phyloP scores from a whole-genome alignment of 2,888 invertebrate genomes.

The Ectemnius lituratus region DNA sequence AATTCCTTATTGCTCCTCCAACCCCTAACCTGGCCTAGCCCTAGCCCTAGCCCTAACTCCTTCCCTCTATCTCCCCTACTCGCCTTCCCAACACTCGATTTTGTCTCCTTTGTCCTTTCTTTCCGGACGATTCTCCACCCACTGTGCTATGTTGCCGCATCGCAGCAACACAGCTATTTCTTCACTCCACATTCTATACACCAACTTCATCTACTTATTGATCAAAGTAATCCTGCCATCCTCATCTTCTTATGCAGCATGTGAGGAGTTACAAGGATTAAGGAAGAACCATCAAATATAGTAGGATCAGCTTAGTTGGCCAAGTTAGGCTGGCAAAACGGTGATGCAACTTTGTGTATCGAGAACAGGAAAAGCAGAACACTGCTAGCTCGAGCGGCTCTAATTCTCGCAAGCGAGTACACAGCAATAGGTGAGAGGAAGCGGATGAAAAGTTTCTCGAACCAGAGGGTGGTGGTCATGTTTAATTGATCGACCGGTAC shows the following conservation, averaged over 20 bases:
- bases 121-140: slow-evolving; percentile 23
- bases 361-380: no score
- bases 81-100: slow-evolving; percentile 17
- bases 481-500: no score
- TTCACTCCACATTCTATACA: neutral
- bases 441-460: no score
- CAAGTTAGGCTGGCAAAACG: slow-evolving; percentile 54
- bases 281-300: slow-evolving; percentile 64
- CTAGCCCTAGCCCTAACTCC: slow-evolving; percentile 66
- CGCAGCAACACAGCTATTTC: slow-evolving; percentile 2
- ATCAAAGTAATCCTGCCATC: slow-evolving; percentile 26
- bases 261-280: slow-evolving; percentile 54
- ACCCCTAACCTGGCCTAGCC: slow-evolving; percentile 64
- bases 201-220: slow-evolving; percentile 38
- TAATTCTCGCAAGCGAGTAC: no score
- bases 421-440: no score
- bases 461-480: no score
- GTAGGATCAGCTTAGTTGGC: slow-evolving; percentile 41
- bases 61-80: slow-evolving; percentile 40
- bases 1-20: slow-evolving; percentile 77
- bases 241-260: slow-evolving; percentile 47
- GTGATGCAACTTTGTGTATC: slow-evolving; percentile 38
- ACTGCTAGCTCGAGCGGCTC: no score
- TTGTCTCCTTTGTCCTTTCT: slow-evolving; percentile 47
- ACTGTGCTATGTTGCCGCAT: neutral